These are phyloP conservation scores for Anas platyrhynchos DNA, from an alignment of 2,113 vertebrate species.

Conservation along the genomic window DNA sequence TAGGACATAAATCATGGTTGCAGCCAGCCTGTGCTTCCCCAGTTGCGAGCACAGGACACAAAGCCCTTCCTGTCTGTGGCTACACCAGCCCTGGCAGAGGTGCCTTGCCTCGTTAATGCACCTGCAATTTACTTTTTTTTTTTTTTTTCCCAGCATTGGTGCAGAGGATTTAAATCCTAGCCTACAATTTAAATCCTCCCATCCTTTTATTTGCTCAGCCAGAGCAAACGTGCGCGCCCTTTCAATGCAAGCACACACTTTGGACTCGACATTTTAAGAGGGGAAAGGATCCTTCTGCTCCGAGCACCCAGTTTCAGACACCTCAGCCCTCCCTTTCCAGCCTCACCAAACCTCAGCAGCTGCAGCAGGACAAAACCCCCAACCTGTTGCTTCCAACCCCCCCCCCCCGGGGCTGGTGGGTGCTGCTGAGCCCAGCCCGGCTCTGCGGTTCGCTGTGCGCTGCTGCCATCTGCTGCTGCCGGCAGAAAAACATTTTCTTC, in stretches of 20 bases:
- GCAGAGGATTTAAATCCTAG: neutral
- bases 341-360: neutral
- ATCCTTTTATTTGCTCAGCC: neutral
- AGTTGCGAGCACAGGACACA: neutral
- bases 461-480: conserved; percentile 58
- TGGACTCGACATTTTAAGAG: neutral
- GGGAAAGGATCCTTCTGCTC: too few species aligned
- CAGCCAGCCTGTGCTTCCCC: neutral
- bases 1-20: neutral
- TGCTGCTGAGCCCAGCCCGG: neutral
- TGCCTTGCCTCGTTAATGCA: rapidly evolving
- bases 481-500: neutral
- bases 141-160: neutral
- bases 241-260: rapidly evolving
- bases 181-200: neutral
- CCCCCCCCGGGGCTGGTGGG: neutral
- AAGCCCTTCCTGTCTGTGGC: neutral
- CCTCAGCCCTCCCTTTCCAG: neutral
- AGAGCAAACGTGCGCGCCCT: rapidly evolving
- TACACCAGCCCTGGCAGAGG: neutral
- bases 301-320: neutral
- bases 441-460: neutral
- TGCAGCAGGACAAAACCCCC: neutral
- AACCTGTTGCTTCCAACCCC: rapidly evolving
- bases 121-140: neutral